A percentile compares a stretch with the other conserved stretches of the same genome.
phyloP scores from a whole-genome alignment of 2,888 invertebrate genomes.

The Netelia inedita region DNA sequence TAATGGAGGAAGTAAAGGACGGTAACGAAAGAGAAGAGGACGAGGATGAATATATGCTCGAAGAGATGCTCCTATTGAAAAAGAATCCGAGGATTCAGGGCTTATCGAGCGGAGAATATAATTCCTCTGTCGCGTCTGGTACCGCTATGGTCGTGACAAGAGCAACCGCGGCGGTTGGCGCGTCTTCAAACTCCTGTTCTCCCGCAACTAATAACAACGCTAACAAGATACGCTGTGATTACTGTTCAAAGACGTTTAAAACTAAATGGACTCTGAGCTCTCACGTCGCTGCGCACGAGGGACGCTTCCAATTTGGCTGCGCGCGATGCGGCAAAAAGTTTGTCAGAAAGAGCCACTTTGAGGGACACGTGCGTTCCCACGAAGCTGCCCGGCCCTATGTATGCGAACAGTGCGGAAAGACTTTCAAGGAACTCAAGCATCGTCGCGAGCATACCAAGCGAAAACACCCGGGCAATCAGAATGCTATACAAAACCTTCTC shows the following conservation, averaged over 20 bases:
- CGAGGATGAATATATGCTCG: slow-evolving; percentile 80
- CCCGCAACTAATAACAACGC: slow-evolving; percentile 50
- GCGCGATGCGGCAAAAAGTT: slow-evolving; percentile 84
- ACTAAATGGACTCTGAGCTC: slow-evolving; percentile 84
- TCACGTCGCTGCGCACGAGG: slow-evolving; percentile 84
- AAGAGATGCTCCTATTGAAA: slow-evolving; percentile 81
- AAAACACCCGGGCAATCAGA: slow-evolving; percentile 81
- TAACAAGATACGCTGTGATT: slow-evolving; percentile 81
- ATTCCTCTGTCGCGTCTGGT: background rate
- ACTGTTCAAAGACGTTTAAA: slow-evolving; percentile 83
- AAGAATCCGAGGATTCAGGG: slow-evolving; percentile 72
- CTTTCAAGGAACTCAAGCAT: slow-evolving; percentile 84
- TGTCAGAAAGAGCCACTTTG: slow-evolving; percentile 84
- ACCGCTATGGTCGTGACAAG: background rate
- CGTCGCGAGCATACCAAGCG: slow-evolving; percentile 83
- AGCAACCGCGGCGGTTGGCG: slow-evolving; percentile 33
- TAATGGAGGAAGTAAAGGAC: background rate
- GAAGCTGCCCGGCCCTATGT: slow-evolving; percentile 83
- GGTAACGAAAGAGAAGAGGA: slow-evolving; percentile 69
- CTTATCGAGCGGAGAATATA: slow-evolving; percentile 1
- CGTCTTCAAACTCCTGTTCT: slow-evolving; percentile 45
- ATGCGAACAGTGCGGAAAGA: slow-evolving; percentile 83
- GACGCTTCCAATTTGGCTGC: slow-evolving; percentile 83
- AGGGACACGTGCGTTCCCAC: slow-evolving; percentile 83
- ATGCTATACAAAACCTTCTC: slow-evolving; percentile 81